phyloP scores from a whole-genome alignment of 2,797 vertebrate species.

The Todus mexicanus region DNA sequence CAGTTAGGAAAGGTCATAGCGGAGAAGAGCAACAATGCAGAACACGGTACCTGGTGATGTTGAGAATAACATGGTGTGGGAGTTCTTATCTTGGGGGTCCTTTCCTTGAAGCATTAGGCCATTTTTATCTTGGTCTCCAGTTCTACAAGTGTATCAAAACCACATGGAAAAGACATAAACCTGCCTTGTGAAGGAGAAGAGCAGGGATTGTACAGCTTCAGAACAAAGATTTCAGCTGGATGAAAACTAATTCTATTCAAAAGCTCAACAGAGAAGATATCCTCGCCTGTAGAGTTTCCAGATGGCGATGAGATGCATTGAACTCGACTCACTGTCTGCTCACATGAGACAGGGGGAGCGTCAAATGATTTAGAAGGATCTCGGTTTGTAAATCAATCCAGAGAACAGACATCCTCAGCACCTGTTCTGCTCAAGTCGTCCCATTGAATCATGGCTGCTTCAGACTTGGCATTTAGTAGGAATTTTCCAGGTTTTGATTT shows the following conservation, averaged over 20 bases:
- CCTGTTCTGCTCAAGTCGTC: conserved; percentile 27
- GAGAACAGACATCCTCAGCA: conserved; percentile 31
- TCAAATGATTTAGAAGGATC: conserved; percentile 4
- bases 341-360: background rate
- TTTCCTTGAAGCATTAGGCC: background rate
- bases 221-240: conserved; percentile 47
- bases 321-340: background rate
- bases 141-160: conserved; percentile 1
- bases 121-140: background rate
- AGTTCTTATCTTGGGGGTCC: conserved; percentile 19
- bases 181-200: background rate
- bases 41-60: background rate
- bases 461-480: conserved; percentile 9
- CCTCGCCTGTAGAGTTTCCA: conserved; percentile 37
- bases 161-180: conserved; percentile 36
- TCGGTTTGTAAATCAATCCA: conserved; percentile 34
- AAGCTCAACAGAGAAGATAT: background rate
- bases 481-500: conserved; percentile 38
- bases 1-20: conserved; percentile 6
- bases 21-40: background rate
- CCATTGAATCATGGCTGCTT: conserved; percentile 37
- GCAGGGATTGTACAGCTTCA: conserved; percentile 21
- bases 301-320: background rate
- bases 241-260: conserved; percentile 36
- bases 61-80: conserved; percentile 10